A percentile compares a stretch with the other conserved stretches of the same genome.
Evolutionary conservation across 2,113 vertebrate species (phyloP).

Genomic region (Mustela nigripes): DNA sequence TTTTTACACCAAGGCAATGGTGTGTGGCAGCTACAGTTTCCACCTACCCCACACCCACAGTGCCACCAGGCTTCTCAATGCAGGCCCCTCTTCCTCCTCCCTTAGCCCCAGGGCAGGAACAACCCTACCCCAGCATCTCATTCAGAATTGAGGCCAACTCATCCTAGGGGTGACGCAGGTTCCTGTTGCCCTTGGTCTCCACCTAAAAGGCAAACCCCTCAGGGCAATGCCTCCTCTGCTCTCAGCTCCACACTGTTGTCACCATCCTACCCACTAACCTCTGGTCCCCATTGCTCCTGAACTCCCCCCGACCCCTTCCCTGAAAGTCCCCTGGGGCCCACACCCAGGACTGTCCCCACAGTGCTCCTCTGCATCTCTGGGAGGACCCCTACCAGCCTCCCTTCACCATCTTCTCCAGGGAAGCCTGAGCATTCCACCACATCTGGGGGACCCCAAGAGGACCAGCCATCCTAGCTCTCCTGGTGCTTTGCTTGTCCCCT

Average conservation of each 20-base stretch:
- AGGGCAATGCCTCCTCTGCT: not conserved
- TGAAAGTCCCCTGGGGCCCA: not conserved
- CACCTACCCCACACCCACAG: not conserved
- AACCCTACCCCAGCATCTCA: not conserved
- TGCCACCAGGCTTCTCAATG: not conserved
- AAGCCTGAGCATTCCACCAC: not conserved
- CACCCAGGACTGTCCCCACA: not conserved
- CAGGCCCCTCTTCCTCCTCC: not conserved
- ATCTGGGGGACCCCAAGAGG: not conserved
- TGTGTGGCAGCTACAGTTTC: not conserved
- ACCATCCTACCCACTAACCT: not conserved
- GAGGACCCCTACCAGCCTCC: not conserved
- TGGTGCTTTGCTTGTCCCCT: not conserved
- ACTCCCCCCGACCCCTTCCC: not conserved
- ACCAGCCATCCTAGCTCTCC: no score
- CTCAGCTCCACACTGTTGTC: not conserved
- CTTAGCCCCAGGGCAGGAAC: not conserved
- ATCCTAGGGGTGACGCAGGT: constrained; percentile 32
- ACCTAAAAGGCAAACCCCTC: not conserved
- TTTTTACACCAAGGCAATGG: not conserved
- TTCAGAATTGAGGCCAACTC: not conserved
- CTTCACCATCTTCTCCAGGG: not conserved
- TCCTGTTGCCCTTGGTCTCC: not conserved
- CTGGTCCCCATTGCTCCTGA: not conserved
- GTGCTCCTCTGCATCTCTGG: not conserved